These are phyloP conservation scores for Tipula confusa DNA, from an alignment of 2,888 invertebrate genomes.

Conservation along the genomic window DNA sequence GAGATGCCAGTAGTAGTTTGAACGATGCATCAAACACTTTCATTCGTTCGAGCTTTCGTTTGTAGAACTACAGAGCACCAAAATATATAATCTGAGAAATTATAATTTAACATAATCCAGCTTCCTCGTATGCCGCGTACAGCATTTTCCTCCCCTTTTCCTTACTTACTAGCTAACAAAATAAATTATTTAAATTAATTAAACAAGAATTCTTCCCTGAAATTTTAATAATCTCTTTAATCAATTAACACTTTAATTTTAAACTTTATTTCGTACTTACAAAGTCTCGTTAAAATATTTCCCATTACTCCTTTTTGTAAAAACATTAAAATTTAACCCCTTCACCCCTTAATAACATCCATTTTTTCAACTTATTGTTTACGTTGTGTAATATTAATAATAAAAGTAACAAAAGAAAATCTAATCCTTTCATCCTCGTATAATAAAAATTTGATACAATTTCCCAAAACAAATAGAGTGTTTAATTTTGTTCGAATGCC, in stretches of 20 bases:
- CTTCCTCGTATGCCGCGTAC: no score
- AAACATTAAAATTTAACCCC: no score
- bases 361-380: neutral
- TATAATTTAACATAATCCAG: no score
- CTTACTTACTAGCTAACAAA: no score
- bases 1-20: no score
- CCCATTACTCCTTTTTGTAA: neutral
- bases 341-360: neutral
- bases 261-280: neutral
- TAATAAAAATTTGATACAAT: neutral
- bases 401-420: neutral
- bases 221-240: constrained; percentile 25
- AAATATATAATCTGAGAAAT: no score
- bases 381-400: neutral
- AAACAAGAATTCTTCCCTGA: neutral
- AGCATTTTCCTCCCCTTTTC: neutral
- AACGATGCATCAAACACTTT: no score
- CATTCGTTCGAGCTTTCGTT: no score
- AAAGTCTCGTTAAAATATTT: neutral
- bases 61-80: no score
- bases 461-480: neutral
- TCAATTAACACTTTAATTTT: constrained; percentile 3
- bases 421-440: neutral
- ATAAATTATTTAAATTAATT: neutral
- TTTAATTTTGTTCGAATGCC: neutral